phyloP scores from a whole-genome alignment of 2,888 invertebrate species.

The Hipparchia semele region DNA sequence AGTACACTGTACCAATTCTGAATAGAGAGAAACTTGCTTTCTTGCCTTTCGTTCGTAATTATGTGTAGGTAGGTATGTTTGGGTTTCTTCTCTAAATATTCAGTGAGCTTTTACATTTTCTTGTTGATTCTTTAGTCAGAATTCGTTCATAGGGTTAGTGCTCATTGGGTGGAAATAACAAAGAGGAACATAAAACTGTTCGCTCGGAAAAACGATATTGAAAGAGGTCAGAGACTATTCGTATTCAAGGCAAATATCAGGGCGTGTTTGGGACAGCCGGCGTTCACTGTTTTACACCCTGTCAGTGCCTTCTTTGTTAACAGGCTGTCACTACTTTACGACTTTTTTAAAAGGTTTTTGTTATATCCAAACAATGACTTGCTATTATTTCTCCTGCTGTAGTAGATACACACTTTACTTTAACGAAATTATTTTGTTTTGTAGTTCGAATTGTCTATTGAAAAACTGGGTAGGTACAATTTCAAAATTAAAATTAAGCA shows the following conservation, averaged over 20 bases:
- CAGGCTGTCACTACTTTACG: slow-evolving; percentile 19
- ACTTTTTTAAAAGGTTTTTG: slow-evolving; percentile 18
- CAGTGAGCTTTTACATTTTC: slow-evolving; percentile 16
- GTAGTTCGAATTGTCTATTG: no score
- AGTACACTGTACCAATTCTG: no score
- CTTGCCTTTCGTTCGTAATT: no score
- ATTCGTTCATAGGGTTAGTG: slow-evolving; percentile 24
- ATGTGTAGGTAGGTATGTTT: no score
- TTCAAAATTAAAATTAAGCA: no score
- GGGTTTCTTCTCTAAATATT: slow-evolving; percentile 7
- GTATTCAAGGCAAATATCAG: slow-evolving; percentile 69
- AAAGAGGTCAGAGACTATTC: slow-evolving; percentile 74
- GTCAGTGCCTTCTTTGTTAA: slow-evolving; percentile 22
- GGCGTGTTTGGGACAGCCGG: slow-evolving; percentile 65
- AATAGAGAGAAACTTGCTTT: no score
- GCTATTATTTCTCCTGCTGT: not conserved
- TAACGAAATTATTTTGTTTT: no score
- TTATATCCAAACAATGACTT: slow-evolving; percentile 12
- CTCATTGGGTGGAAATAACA: slow-evolving; percentile 78
- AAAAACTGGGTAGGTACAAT: no score
- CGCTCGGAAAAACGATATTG: slow-evolving; percentile 79
- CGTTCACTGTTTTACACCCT: slow-evolving; percentile 60
- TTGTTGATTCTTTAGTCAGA: slow-evolving; percentile 22
- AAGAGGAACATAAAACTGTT: slow-evolving; percentile 67
- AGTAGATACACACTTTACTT: no score